Conservation (phyloP, 2,113 vertebrate genomes). For the Callocephalon fimbriatum region DNA sequence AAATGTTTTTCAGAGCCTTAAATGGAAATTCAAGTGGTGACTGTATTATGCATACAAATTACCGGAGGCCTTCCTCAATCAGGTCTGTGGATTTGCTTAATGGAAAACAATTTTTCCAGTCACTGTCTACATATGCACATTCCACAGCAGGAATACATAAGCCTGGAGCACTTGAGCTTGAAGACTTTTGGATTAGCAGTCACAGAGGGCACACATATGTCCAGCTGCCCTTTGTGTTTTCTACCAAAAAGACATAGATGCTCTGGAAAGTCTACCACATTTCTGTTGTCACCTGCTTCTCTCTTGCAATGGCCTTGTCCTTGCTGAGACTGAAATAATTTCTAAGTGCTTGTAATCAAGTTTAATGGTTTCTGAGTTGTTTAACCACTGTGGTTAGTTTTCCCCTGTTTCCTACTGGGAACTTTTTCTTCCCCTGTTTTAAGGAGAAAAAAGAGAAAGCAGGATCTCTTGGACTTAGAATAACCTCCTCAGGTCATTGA, state of each 20-base stretch:
- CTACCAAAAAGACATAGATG: background rate
- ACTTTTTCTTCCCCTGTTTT: background rate
- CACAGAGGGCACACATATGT: background rate
- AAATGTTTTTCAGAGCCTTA: constrained; percentile 70
- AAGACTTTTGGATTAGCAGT: background rate
- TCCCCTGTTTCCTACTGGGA: background rate
- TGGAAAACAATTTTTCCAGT: constrained; percentile 68
- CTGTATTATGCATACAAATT: constrained; percentile 71
- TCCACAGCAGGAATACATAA: constrained; percentile 41
- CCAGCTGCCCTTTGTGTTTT: background rate
- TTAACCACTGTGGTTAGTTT: background rate
- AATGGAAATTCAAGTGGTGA: constrained; percentile 74
- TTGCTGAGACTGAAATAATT: background rate
- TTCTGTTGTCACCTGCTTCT: constrained; percentile 1
- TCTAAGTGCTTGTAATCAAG: background rate
- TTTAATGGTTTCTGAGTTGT: background rate
- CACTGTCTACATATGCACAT: constrained; percentile 40
- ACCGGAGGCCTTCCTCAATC: constrained; percentile 65
- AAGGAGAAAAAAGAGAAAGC: background rate
- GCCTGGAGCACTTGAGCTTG: constrained; percentile 1
- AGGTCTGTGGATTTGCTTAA: constrained; percentile 61
- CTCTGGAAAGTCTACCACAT: background rate
- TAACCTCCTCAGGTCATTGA: background rate
- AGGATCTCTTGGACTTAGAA: background rate
- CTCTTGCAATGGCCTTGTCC: background rate